Evolutionary conservation across 2,113 vertebrate species (phyloP).

Genomic region (Corvus cornix): DNA sequence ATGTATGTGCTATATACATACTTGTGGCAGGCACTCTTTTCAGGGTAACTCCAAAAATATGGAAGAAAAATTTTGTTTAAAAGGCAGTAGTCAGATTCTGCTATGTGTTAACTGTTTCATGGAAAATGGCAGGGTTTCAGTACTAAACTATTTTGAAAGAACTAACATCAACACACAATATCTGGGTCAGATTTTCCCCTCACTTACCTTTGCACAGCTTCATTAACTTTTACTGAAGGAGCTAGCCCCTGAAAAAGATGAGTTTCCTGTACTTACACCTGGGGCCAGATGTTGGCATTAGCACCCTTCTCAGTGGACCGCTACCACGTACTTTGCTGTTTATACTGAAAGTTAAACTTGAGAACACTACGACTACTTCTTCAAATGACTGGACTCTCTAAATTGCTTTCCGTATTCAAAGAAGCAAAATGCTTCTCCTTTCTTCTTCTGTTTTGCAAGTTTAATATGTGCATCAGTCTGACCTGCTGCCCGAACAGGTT

Average conservation of each 20-base stretch:
- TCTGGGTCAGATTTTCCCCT: constrained; percentile 3
- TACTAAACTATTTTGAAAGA: background rate
- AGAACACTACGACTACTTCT: background rate
- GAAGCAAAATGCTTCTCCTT: background rate
- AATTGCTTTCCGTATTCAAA: background rate
- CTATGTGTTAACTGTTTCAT: background rate
- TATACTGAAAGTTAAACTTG: background rate
- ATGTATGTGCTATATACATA: background rate
- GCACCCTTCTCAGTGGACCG: background rate
- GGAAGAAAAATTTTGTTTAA: background rate
- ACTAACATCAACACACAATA: background rate
- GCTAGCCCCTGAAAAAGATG: background rate
- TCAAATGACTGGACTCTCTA: background rate
- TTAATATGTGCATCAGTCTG: background rate
- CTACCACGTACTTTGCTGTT: background rate
- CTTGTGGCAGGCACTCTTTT: background rate
- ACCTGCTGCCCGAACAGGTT: background rate
- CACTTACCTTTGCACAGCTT: background rate
- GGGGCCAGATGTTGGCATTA: background rate
- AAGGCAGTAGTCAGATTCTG: background rate
- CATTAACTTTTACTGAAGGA: constrained; percentile 22
- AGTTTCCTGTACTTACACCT: background rate
- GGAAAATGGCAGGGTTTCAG: background rate
- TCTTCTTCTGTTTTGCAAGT: background rate
- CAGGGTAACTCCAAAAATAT: background rate